Base-by-base conservation (phyloP, 2,797 vertebrate genomes). In the Cetoscarus ocellatus region DNA sequence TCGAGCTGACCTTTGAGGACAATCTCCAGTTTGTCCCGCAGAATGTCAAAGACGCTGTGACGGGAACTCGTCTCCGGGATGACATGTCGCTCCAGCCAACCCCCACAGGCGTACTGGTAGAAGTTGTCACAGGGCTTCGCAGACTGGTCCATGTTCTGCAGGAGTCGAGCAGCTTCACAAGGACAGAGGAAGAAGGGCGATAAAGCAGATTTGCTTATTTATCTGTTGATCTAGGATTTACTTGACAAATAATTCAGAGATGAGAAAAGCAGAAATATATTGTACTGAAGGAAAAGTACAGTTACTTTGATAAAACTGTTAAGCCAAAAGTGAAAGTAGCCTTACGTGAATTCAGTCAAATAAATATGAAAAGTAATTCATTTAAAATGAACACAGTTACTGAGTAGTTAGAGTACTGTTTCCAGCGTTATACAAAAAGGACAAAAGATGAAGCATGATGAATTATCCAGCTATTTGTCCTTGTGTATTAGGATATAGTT, bases 71-170 rank as follows among this genome's bases (percentile, higher is more conserved):
- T 97, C 90, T 99, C 97, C 0, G 98, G 98, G 80, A 99, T 97
- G 43, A 99, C 95, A 0, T 99, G 96, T 8, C 86, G 89, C 83
- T 91, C 95, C 80, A 98, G 92, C 97, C 98, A 99, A 40, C 98
- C 98, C 42, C 97, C 97, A 0, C 98, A 99, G 3, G 97, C 96
- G 0, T 97, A 97, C 92, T 96, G 95, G 91, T 99, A 99, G 92
- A 99, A 99, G 86, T 99, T 96, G 39, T 96, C 86, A 67, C 98
- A 99, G 0, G 98, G 98, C 50, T 97, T 94, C 62, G 92, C 88
- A 0, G 90, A 89, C 0, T 89, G 83, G 82, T 99, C 96, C 96
- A 99, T 99, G 86, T 97, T 99, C 91, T 96, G 96, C 78, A 99
- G 92, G 67, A 99, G 96, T 53, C 97, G 94, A 61, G 98, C 96